Evolutionary conservation across 2,113 vertebrate genomes (phyloP).

Genomic region (Trachemys scripta): DNA sequence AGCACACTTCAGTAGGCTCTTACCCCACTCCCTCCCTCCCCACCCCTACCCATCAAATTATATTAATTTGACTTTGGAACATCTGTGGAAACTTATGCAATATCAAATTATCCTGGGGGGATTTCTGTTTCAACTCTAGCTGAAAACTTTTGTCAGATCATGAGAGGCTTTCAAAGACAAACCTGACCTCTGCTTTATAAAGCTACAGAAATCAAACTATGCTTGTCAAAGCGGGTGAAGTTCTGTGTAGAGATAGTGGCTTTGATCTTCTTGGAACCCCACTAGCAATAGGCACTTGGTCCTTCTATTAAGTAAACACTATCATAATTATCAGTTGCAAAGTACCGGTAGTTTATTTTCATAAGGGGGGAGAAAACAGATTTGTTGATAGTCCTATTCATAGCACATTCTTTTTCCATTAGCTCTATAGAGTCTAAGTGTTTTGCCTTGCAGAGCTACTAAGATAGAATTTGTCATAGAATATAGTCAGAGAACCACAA

Average conservation of each 20-base stretch:
- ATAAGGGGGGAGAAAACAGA: neutral
- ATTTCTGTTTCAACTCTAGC: slow-evolving; percentile 39
- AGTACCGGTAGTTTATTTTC: neutral
- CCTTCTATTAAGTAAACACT: neutral
- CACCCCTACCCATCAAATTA: neutral
- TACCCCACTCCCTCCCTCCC: neutral
- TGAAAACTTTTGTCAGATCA: slow-evolving; percentile 61
- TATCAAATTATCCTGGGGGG: slow-evolving; percentile 51
- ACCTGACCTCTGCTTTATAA: slow-evolving; percentile 33
- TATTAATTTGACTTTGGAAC: slow-evolving; percentile 58
- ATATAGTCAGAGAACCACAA: neutral
- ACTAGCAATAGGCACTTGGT: slow-evolving; percentile 10
- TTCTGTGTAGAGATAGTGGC: neutral
- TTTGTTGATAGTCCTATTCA: neutral
- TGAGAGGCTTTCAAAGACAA: slow-evolving; percentile 52
- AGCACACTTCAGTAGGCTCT: neutral
- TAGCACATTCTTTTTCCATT: neutral
- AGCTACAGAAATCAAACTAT: slow-evolving; percentile 26
- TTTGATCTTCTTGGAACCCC: neutral
- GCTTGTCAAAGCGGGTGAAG: slow-evolving; percentile 12
- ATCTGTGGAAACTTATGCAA: slow-evolving; percentile 53
- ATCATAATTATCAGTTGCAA: neutral
- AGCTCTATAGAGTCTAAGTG: neutral
- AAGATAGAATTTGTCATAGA: neutral
- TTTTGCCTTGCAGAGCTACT: neutral